Evolutionary conservation across 2,113 vertebrate species (phyloP), one percentile per base, ranked within the genome.

Genomic region (Pachypanchax playfairii): DNA sequence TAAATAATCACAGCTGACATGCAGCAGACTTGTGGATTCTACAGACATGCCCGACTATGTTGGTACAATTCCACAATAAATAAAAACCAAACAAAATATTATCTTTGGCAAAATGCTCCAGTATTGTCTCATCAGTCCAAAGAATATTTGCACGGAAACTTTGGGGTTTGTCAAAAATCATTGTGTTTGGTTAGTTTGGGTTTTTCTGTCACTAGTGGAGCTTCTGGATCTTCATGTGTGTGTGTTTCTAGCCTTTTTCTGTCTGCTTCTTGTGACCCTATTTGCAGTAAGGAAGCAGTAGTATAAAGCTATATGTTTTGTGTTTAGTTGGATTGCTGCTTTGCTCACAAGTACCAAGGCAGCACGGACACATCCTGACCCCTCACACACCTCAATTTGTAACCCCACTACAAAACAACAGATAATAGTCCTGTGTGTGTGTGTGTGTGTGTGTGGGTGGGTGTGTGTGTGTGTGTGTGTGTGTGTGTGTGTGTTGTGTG

Each of bases 311-410:
- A 75, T 84, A 75, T 85, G 68, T 83, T 68, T 24, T 61, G 71
- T 61, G 56, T 73, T 77, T 60, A 75, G 63, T 69, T 50, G 42
- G 64, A 60, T 52, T 9, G 14, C 38, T 63, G 17, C 66, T 78
- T 73, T 73, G 63, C 39, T 51, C 55, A 63, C 51, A 46, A 56
- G 74, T 49, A 73, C 55, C 51, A 68, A 35, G 63, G 64, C 64
- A 70, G 62, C 66, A 26, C 26, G 21, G 69, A 35, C 70, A 53
- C 44, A 62, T 20, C 52, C 70, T 79, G 82, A 85, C 80, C 77
- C 49, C 46, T 60, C 42, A 50, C 60, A 66, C 73, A 76, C 75
- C 73, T 75, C 84, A 73, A 84, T 88, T 77, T 85, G 80, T 79
- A 67, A 73, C 59, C 53, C 48, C 53, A 56, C 63, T 47, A 49